A percentile compares a stretch with the other conserved stretches of the same genome.
phyloP scores from a whole-genome alignment of 2,113 vertebrate genomes.

The Morphnarchus princeps region DNA sequence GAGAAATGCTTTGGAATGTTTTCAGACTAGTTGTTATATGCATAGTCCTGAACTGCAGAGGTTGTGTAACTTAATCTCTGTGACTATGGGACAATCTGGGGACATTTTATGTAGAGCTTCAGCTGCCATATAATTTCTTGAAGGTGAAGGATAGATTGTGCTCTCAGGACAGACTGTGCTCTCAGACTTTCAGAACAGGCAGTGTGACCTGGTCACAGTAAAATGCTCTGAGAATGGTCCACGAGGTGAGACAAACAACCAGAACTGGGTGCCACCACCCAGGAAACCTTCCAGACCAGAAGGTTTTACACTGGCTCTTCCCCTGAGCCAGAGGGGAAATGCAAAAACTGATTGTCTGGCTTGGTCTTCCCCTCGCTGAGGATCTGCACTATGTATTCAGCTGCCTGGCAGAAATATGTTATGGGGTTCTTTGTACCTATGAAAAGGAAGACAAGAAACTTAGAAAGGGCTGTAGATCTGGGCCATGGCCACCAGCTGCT shows the following conservation, averaged over 20 bases:
- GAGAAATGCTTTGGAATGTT: background rate
- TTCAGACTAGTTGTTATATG: background rate
- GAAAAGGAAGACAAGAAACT: background rate
- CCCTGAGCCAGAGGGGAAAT: background rate
- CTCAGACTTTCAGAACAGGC: background rate
- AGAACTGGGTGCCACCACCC: background rate
- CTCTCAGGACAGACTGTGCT: background rate
- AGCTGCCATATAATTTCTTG: background rate
- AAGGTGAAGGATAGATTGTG: background rate
- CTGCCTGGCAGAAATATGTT: background rate
- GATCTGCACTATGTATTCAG: background rate
- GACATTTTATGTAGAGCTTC: constrained; percentile 10
- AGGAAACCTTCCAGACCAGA: background rate
- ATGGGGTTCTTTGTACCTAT: background rate
- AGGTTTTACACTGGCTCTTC: background rate
- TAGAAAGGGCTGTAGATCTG: background rate
- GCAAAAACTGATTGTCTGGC: background rate
- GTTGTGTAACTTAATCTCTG: background rate
- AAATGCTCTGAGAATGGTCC: background rate
- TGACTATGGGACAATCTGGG: background rate
- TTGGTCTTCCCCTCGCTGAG: background rate
- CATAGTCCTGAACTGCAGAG: background rate
- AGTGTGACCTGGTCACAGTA: background rate
- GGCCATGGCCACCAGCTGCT: background rate
- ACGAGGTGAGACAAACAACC: background rate